Evolutionary conservation across 1,140 invertebrate species (phyloP).

Genomic region (Drosophila parvula): DNA sequence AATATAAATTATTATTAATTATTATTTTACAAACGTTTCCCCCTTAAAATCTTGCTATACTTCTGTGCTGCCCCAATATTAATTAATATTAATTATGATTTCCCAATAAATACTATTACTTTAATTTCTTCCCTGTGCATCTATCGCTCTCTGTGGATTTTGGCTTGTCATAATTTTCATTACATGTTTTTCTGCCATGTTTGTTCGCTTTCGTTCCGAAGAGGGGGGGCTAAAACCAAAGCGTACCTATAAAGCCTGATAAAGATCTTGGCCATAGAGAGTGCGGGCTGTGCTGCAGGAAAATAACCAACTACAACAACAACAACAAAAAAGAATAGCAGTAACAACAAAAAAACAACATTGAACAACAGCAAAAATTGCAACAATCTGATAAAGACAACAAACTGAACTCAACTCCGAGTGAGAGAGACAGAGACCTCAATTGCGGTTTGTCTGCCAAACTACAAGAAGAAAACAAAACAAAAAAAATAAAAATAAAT

Average conservation of each 20-base stretch:
- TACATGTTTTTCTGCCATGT: slow-evolving; percentile 77
- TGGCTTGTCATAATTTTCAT: slow-evolving; percentile 82
- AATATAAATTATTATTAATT: too few relatives aligned
- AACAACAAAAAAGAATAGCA: slow-evolving; percentile 33
- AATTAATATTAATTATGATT: neutral
- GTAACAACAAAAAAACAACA: slow-evolving; percentile 51
- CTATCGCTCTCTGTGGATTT: slow-evolving; percentile 46
- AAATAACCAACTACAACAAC: slow-evolving; percentile 36
- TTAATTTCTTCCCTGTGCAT: neutral
- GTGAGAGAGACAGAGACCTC: slow-evolving; percentile 21
- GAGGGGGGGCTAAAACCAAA: slow-evolving; percentile 46
- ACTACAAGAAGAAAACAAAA: slow-evolving; percentile 30
- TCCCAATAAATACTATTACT: neutral
- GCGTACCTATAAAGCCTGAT: slow-evolving; percentile 68
- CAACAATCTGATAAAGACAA: slow-evolving; percentile 80
- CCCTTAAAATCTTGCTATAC: neutral
- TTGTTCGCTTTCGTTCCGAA: slow-evolving; percentile 48
- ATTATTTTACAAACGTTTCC: too few relatives aligned
- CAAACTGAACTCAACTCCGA: slow-evolving; percentile 47
- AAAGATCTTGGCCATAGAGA: slow-evolving; percentile 69
- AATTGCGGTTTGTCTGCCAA: slow-evolving; percentile 59
- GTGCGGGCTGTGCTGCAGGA: slow-evolving; percentile 69
- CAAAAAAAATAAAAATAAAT: neutral
- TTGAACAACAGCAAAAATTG: slow-evolving; percentile 70
- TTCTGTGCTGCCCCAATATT: neutral